These are phyloP conservation scores for Chrysolina haemoptera DNA, from an alignment of 2,888 invertebrate genomes.

Conservation along the genomic window DNA sequence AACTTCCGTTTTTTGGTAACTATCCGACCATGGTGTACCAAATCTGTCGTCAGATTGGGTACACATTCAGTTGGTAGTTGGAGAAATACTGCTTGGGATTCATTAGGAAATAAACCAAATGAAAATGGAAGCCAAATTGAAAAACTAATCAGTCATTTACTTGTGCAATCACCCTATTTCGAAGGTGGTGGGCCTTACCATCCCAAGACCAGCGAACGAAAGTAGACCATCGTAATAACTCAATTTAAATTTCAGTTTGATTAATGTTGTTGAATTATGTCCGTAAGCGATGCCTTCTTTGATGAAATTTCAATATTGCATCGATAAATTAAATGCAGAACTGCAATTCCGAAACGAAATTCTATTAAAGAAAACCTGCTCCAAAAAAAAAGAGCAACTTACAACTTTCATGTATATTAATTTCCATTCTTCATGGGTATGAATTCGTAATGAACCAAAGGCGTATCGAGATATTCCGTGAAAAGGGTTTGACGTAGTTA, in stretches of 20 bases:
- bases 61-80: no score
- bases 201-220: background rate
- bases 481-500: no score
- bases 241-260: slow-evolving; percentile 22
- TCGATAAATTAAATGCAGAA: slow-evolving; percentile 26
- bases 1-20: no score
- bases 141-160: no score
- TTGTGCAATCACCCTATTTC: no score
- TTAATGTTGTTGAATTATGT: slow-evolving; percentile 23
- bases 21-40: no score
- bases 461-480: background rate
- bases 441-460: slow-evolving; percentile 28
- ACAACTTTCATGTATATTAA: slow-evolving; percentile 32
- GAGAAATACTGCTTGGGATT: no score
- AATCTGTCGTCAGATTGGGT: no score
- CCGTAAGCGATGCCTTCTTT: slow-evolving; percentile 18
- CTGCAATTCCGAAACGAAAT: slow-evolving; percentile 27
- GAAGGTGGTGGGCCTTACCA: background rate
- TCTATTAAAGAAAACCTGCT: slow-evolving; percentile 25
- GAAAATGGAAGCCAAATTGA: no score
- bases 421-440: slow-evolving; percentile 27
- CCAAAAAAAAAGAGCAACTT: slow-evolving; percentile 12
- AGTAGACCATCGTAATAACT: slow-evolving; percentile 4
- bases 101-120: no score
- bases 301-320: slow-evolving; percentile 29